A percentile compares a stretch with the other conserved stretches of the same genome.
Conservation (phyloP, 2,113 vertebrate species). For the Ammodramus savannarum region DNA sequence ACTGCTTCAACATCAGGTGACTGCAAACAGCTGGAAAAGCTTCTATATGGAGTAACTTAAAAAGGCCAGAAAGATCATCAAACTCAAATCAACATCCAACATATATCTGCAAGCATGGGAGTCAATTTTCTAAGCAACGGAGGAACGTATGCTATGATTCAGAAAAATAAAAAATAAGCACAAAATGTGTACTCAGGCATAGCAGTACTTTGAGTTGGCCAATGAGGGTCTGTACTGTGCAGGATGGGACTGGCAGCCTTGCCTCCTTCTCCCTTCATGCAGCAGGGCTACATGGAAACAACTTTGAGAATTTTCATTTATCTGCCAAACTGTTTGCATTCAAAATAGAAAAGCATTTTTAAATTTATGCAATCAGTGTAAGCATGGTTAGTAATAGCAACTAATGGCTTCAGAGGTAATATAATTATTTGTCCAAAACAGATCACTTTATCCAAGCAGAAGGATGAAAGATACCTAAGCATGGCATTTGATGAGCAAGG, state of each 20-base stretch:
- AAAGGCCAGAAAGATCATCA: background rate
- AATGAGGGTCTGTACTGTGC: rapidly evolving
- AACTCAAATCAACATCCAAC: background rate
- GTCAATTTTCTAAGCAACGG: background rate
- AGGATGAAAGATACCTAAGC: background rate
- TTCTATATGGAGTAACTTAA: background rate
- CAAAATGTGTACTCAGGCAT: background rate
- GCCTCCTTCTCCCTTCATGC: background rate
- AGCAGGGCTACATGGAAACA: background rate
- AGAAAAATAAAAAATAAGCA: background rate
- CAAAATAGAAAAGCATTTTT: background rate
- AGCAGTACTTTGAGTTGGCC: background rate
- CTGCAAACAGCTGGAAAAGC: background rate
- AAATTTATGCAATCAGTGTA: background rate
- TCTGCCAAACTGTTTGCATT: background rate
- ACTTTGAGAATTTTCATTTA: background rate
- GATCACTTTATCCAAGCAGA: background rate
- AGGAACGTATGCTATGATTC: background rate
- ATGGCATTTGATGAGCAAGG: background rate
- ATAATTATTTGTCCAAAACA: background rate
- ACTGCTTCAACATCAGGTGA: background rate
- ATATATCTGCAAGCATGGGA: background rate
- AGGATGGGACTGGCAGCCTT: background rate
- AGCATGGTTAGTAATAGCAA: background rate
- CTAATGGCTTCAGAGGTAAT: background rate